Evolutionary conservation across 2,113 vertebrate genomes (phyloP), one percentile per base, ranked within the genome.

Genomic region (Polypterus bichir): DNA sequence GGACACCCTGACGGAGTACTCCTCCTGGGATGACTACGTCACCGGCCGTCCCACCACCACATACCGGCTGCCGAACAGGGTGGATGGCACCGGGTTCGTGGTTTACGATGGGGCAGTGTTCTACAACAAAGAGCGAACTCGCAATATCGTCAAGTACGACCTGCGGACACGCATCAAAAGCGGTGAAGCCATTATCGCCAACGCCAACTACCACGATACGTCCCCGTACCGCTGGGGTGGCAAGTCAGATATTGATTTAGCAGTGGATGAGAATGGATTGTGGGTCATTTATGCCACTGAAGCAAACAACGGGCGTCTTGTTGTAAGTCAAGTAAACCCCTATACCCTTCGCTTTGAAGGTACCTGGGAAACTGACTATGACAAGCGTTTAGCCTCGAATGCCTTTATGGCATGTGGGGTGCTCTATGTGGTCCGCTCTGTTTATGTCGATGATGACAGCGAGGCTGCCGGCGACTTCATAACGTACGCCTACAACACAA

Each of bases 381-480:
- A 97, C 79, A 97, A 97, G 69, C 85, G 94, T 1, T 84, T 94
- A 1, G 94, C 94, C 0, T 95, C 94, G 71, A 92, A 97, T 1
- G 94, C 94, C 69, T 97, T 97, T 85, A 97, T 97, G 94, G 93
- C 92, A 0, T 97, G 93, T 1, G 93, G 94, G 0, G 89, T 94
- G 46, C 91, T 97, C 2, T 97, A 97, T 6, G 94, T 94, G 0
- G 78, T 97, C 64, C 88, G 93, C 4, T 93, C 90, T 0, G 92
- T 94, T 0, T 97, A 97, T 60, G 89, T 91, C 74, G 94, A 97
- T 0, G 94, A 95, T 0, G 94, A 97, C 76, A 94, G 89, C 0
- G 92, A 94, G 73, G 89, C 89, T 0, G 90, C 85, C 0, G 92
- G 92, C 3, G 92, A 95, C 73, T 78, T 89, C 1, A 73, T 97